Base-by-base conservation (phyloP, 92 coral and sea anemone species). In the Phenganax marumi region DNA sequence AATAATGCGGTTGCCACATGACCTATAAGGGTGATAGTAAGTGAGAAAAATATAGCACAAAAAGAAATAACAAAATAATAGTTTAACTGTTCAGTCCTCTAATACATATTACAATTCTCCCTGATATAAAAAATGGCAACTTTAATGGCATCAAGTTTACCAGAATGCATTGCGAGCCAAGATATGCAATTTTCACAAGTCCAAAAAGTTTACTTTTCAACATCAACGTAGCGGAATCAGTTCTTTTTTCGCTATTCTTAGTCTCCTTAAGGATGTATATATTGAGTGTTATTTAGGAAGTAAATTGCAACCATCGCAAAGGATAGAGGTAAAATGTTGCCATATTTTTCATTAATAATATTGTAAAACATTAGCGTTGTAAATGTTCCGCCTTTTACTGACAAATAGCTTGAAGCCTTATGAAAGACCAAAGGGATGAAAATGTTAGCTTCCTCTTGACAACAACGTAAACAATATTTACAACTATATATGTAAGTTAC, bases 1-100 rank as follows among this genome's bases (percentile, higher is more conserved):
- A 53, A 19, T 58, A 19, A 68, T 23, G 48, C 26, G 79, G 70
- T 68, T 66, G 80, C 79, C 80, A 80, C 53, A 47, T 70, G 73
- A 70, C 84, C n/a, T n/a, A n/a, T n/a, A 47, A 33, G 8, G 6
- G 63, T 48, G 19, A 79, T 22, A 85, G 46, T 78, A 62, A 55
- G 51, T 22, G 8, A 24, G 25, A 52, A 64, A 70, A 39, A 70
- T 33, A 46, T 3, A 21, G 18, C 16, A 70, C 14, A 46, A 8
- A 16, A 26, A n/a, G 12, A 43, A 33, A 49, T 39, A n/a, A n/a
- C n/a, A n/a, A n/a, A n/a, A n/a, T n/a, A n/a, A n/a, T n/a, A n/a
- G n/a, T n/a, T n/a, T n/a, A n/a, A n/a, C n/a, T n/a, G 55, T 57
- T 57, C 64, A 60, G 66, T 60, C 66, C 64, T 57, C 64, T 11